These are phyloP conservation scores for Hesperia comma DNA, from an alignment of 2,888 invertebrate species.

Conservation along the genomic window DNA sequence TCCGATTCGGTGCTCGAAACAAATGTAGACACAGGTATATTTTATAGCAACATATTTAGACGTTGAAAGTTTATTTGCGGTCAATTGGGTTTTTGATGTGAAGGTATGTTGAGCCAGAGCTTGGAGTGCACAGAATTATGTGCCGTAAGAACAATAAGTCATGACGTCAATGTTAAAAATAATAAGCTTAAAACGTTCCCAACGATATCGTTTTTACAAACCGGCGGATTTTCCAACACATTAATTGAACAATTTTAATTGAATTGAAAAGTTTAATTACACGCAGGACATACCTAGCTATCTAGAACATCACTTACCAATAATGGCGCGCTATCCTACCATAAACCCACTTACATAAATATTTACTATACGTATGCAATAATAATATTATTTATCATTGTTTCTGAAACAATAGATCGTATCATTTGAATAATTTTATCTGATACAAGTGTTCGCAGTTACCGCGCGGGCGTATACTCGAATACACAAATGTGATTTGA, in stretches of 20 bases:
- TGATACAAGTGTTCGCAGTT: constrained; percentile 70
- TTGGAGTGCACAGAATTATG: background rate
- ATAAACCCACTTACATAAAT: constrained; percentile 73
- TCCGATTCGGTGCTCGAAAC: constrained; percentile 27
- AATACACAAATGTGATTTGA: constrained; percentile 28
- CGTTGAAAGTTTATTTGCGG: constrained; percentile 14
- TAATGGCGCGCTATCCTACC: constrained; percentile 48
- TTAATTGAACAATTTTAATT: background rate
- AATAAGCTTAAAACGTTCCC: background rate
- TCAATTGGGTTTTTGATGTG: constrained; percentile 7
- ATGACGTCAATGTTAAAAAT: background rate
- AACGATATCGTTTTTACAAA: no score
- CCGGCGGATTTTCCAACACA: no score
- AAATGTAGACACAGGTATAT: constrained; percentile 16
- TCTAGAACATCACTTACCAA: constrained; percentile 37
- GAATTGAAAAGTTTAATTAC: no score
- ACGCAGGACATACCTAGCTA: background rate
- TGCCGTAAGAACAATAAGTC: background rate
- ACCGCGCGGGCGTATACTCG: constrained; percentile 49
- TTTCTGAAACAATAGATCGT: constrained; percentile 80
- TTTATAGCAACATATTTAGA: constrained; percentile 8
- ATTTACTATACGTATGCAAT: constrained; percentile 75
- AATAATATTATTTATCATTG: constrained; percentile 80
- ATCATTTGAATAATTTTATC: constrained; percentile 82
- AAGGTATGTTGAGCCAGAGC: background rate